phyloP scores from a whole-genome alignment of 1,140 invertebrate genomes.

The Platyura marginata region DNA sequence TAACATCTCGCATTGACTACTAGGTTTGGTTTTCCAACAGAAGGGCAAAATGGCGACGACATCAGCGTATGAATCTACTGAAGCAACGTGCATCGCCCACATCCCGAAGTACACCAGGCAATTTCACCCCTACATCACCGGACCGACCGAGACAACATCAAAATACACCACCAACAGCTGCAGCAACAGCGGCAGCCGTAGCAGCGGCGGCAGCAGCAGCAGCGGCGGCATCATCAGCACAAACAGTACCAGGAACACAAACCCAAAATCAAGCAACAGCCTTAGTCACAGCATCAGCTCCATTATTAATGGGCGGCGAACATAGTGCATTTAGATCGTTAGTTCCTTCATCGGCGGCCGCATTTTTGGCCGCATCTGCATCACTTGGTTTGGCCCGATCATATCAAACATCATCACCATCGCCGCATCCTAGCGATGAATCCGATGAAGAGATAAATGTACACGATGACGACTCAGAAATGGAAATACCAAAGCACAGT shows the following conservation, averaged over 20 bases:
- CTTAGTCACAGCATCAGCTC: slow-evolving; percentile 26
- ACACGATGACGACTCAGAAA: slow-evolving; percentile 31
- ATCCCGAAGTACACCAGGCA: neutral
- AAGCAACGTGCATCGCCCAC: slow-evolving; percentile 41
- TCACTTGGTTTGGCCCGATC: slow-evolving; percentile 26
- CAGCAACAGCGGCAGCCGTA: slow-evolving; percentile 5
- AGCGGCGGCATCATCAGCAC: slow-evolving; percentile 7
- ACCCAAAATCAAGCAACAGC: slow-evolving; percentile 10
- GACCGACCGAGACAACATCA: slow-evolving; percentile 16
- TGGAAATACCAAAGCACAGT: neutral
- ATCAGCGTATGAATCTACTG: slow-evolving; percentile 83
- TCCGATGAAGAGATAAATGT: slow-evolving; percentile 52
- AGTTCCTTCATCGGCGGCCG: slow-evolving; percentile 26
- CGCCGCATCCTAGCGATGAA: slow-evolving; percentile 24
- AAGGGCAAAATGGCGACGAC: slow-evolving; percentile 91
- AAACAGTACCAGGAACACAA: slow-evolving; percentile 18
- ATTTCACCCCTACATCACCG: slow-evolving; percentile 18
- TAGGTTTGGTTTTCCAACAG: slow-evolving; percentile 98
- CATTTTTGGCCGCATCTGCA: slow-evolving; percentile 26
- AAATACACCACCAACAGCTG: slow-evolving; percentile 7
- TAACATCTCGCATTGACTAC: slow-evolving; percentile 26
- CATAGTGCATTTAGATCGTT: slow-evolving; percentile 70
- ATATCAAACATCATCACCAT: slow-evolving; percentile 26
- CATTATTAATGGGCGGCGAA: slow-evolving; percentile 59
- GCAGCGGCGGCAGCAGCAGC: slow-evolving; percentile 10